Conservation (phyloP, 2,113 vertebrate genomes). For the Lipophrys pholis region DNA sequence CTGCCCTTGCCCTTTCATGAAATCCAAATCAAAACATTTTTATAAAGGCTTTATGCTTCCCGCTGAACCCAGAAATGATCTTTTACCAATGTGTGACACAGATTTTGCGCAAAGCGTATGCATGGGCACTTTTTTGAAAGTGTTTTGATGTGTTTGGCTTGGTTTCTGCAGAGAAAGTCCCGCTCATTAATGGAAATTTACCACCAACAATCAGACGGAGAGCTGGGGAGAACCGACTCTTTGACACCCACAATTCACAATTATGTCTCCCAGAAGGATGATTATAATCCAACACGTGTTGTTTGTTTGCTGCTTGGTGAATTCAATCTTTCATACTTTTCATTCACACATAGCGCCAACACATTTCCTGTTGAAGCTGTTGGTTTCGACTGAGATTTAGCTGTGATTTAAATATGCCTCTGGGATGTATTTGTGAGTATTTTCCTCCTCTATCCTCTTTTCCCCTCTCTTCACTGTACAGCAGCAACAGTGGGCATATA, state of each 20-base stretch:
- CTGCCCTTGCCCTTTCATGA: slow-evolving; percentile 5
- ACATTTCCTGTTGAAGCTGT: slow-evolving; percentile 13
- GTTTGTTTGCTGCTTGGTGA: slow-evolving; percentile 32
- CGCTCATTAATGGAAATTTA: slow-evolving; percentile 29
- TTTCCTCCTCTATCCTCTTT: slow-evolving; percentile 20
- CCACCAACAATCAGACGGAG: slow-evolving; percentile 24
- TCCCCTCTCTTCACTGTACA: slow-evolving; percentile 8
- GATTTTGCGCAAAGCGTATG: not conserved
- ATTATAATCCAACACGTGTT: slow-evolving; percentile 29
- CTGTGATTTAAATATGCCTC: slow-evolving; percentile 24
- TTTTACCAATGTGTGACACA: not conserved
- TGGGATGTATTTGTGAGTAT: slow-evolving; percentile 4
- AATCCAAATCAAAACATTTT: not conserved
- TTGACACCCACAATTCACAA: slow-evolving; percentile 30
- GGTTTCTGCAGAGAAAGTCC: slow-evolving; percentile 10
- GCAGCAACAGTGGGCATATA: slow-evolving; percentile 19
- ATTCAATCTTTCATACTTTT: slow-evolving; percentile 24
- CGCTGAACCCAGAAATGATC: slow-evolving; percentile 3
- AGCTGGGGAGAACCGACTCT: slow-evolving; percentile 15
- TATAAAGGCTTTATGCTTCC: slow-evolving; percentile 1
- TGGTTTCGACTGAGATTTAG: slow-evolving; percentile 31
- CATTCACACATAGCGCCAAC: slow-evolving; percentile 30
- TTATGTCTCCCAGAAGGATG: slow-evolving; percentile 34
- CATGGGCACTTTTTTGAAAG: not conserved
- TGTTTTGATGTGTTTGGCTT: slow-evolving; percentile 13